Base-by-base conservation (phyloP, 1,140 invertebrate genomes). In the Penaeus vannamei region DNA sequence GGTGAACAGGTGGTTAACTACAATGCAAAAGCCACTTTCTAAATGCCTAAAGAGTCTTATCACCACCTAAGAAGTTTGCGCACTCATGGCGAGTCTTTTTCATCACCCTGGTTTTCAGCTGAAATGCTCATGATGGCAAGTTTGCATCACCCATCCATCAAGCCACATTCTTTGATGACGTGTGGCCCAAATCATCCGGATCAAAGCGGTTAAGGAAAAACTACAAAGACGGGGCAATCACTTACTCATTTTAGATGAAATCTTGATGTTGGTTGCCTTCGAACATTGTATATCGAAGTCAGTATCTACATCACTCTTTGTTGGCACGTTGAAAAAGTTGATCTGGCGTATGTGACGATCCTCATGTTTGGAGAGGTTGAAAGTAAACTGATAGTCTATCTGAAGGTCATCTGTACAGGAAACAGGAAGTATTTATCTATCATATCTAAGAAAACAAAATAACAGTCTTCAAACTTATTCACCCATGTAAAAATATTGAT, bases 331-430 rank as follows among this genome's bases (percentile, higher is more conserved):
- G 90, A 97, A 96, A 93, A 99, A 99, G 93, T 99, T 99, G 87
- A 99, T 99, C 91, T 97, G 97, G 0, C 97, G 97, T 90, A 97
- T 97, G 92, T 98, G 96, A 0, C 96, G 94, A 93, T 99, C 98
- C 92, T 99, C 98, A 91, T 97, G 97, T 93, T 96, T 99, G 0
- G 98, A 98, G 81, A 99, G 94, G 93, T 99, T 99, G 93, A 99
- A 99, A 0, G 98, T 99, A 93, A 99, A 99, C 93, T 99, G 98
- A 93, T 98, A 99, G 93, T 99, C 98, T 80, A 99, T 98, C 19
- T 97, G 96, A 62, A 99, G 94, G 92, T 99, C 97, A 94, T 99
- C 97, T 98, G 93, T 66, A 92, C 90, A 91, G 92, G 92, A 91
- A 85, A 83, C 23, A 84, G 60, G 19, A 46, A 81, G 79, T 5